These are phyloP conservation scores for Prunella strophiata DNA, from an alignment of 2,797 vertebrate species.

Conservation along the genomic window DNA sequence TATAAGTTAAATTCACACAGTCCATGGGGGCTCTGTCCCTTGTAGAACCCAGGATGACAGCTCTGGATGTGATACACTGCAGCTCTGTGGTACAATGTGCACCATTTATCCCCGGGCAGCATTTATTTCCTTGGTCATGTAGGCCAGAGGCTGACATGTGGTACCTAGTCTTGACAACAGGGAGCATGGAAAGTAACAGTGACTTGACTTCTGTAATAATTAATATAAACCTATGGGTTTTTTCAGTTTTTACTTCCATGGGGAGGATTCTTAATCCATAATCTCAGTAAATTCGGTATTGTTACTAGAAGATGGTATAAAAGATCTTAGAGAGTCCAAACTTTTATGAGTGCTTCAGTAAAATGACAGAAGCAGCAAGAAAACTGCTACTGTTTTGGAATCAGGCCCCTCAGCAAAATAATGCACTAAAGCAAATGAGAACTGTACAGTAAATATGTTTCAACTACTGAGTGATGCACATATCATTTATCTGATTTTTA, in stretches of 20 bases:
- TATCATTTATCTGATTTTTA: not conserved
- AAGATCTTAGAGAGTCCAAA: not conserved
- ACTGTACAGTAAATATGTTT: not conserved
- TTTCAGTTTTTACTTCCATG: not conserved
- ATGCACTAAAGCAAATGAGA: not conserved
- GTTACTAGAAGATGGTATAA: not conserved
- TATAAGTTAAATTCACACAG: not conserved
- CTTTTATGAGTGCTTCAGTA: not conserved
- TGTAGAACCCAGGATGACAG: not conserved
- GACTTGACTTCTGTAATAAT: not conserved
- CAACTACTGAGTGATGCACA: not conserved
- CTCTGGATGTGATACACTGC: not conserved
- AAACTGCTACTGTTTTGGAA: not conserved
- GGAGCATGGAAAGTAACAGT: not conserved
- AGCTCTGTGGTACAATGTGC: not conserved
- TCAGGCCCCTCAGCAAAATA: not conserved
- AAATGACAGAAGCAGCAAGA: not conserved
- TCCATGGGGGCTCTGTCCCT: not conserved
- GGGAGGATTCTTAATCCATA: not conserved
- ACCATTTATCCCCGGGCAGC: rapidly evolving
- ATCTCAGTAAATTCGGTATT: not conserved
- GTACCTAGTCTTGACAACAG: not conserved
- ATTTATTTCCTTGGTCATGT: not conserved
- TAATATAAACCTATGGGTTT: not conserved
- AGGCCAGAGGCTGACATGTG: not conserved